Evolutionary conservation across 2,888 invertebrate species (phyloP), one percentile per base, ranked within the genome.

Genomic region (Cecidostiba fungosa): DNA sequence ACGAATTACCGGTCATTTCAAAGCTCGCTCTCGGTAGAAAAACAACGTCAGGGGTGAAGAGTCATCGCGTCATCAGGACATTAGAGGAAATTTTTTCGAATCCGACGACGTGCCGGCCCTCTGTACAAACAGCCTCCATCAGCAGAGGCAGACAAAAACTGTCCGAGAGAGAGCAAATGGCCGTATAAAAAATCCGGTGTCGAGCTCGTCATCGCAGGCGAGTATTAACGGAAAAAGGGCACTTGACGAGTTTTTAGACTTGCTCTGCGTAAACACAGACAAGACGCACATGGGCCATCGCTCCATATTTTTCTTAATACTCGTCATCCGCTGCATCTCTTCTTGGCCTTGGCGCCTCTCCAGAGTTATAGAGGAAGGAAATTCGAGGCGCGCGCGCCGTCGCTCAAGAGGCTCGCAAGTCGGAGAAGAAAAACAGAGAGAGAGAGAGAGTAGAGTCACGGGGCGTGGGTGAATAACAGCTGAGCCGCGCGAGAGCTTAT

Each of bases 401-500:
- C 23, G n/a, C 66, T 66, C 66, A 66, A 66, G 66, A n/a, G 26
- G 62, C 66, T 66, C 23, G 29, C 19, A 3, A 77, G 72, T 4
- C 43, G 12, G 14, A 5, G 59, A 54, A 47, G 70, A 77, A 74
- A 85, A 79, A 85, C 73, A 85, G 54, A 69, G 47, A 36, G 8
- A n/a, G 3, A 47, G 69, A 59, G n/a, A 6, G 54, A n/a, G 16
- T 3, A 69, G 32, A 26, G 32, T 14, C 69, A 26, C 23, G 62
- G 59, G 78, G 85, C 76, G 85, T 79, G 76, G 76, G 82, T 79
- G 70, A 74, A 36, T 23, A 47, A 32, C 77, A 23, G 70, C 39
- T 43, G 72, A 72, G 43, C 26, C 32, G 50, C 69, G 43, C 72
- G 54, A 59, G 59, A n/a, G 5, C 80, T 81, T 85, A 85, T 85